These are phyloP conservation scores for Caenorhabditis sulstoni DNA, from an alignment of 2,888 invertebrate genomes.

Conservation along the genomic window DNA sequence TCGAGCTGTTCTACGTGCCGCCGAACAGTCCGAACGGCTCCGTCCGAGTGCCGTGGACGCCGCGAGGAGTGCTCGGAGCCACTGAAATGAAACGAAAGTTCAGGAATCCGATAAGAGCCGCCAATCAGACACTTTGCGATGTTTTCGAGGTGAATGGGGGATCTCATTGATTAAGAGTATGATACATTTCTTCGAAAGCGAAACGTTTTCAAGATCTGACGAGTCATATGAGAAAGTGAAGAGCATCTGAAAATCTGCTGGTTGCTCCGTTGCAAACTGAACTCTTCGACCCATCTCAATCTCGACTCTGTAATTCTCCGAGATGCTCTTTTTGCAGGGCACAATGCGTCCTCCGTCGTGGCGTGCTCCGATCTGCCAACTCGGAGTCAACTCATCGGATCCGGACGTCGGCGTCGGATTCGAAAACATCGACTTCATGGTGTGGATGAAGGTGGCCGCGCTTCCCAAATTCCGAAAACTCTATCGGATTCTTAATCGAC, in stretches of 20 bases:
- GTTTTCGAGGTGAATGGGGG: conserved; percentile 77
- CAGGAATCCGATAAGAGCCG: conserved; percentile 86
- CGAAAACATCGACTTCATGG: conserved; percentile 96
- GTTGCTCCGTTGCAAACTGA: too few species aligned
- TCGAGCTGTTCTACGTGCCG: conserved; percentile 42
- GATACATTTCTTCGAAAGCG: too few species aligned
- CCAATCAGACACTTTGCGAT: conserved; percentile 63
- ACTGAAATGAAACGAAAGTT: conserved; percentile 96
- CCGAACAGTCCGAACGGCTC: conserved; percentile 12
- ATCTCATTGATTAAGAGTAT: neutral
- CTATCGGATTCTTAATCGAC: conserved; percentile 90
- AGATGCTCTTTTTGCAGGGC: conserved; percentile 63
- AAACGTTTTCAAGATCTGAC: neutral
- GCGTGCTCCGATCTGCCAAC: conserved; percentile 87
- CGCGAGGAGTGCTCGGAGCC: conserved; percentile 89
- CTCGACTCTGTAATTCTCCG: too few species aligned
- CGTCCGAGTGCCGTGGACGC: conserved; percentile 42
- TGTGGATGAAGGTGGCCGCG: conserved; percentile 99
- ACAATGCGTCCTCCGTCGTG: conserved; percentile 89
- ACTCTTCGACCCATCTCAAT: too few species aligned
- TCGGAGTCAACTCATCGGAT: conserved; percentile 84
- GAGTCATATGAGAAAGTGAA: too few species aligned
- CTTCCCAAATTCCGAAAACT: conserved; percentile 93
- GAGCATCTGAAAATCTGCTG: too few species aligned
- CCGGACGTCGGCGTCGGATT: conserved; percentile 84